These are phyloP conservation scores for Mya arenaria DNA, from an alignment of 1,140 invertebrate species.

Conservation along the genomic window DNA sequence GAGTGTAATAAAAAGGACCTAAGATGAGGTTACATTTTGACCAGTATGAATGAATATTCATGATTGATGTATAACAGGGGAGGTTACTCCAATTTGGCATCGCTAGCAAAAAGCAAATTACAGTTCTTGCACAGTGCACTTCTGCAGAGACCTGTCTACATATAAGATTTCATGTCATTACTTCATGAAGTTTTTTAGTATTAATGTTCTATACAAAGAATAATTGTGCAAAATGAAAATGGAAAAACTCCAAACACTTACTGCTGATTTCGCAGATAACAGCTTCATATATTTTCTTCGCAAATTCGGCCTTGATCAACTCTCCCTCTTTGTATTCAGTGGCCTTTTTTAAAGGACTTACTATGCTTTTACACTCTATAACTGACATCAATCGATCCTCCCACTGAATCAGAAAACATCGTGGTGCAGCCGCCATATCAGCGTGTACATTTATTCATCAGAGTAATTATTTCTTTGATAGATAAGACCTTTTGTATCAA, in stretches of 20 bases:
- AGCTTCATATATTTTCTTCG: constrained; percentile 12
- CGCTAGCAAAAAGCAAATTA: constrained; percentile 19
- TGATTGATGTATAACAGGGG: constrained; percentile 19
- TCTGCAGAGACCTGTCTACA: constrained; percentile 18
- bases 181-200: constrained; percentile 16
- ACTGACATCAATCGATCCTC: constrained; percentile 25
- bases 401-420: constrained; percentile 15
- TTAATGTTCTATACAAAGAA: constrained; percentile 21
- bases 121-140: constrained; percentile 13
- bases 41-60: constrained; percentile 20
- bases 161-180: constrained; percentile 18
- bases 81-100: constrained; percentile 18
- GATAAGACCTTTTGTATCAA: no score
- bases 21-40: constrained; percentile 20
- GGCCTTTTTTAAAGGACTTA: constrained; percentile 29
- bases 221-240: constrained; percentile 21
- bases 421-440: constrained; percentile 5
- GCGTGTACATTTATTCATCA: no score
- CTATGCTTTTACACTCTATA: constrained; percentile 24
- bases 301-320: constrained; percentile 9
- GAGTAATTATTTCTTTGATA: no score
- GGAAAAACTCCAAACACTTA: constrained; percentile 15
- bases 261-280: constrained; percentile 12
- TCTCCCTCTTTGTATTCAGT: constrained; percentile 24
- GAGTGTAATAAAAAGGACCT: constrained; percentile 19